phyloP scores from a whole-genome alignment of 2,113 vertebrate species.

The Anoura caudifer region DNA sequence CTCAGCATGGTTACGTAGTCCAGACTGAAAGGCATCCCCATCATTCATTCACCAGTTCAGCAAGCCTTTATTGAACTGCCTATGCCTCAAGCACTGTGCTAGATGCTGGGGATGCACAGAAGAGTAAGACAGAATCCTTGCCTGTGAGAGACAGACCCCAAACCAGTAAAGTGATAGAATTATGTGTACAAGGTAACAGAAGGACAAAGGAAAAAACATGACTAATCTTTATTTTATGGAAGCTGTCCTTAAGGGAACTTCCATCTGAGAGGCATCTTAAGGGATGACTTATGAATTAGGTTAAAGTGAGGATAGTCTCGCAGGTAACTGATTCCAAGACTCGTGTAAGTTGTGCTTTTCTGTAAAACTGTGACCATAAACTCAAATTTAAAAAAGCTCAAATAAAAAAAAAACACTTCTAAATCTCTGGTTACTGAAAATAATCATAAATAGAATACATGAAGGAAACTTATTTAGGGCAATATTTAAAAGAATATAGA shows the following conservation, averaged over 20 bases:
- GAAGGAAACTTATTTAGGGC: not conserved
- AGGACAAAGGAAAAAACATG: not conserved
- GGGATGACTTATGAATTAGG: not conserved
- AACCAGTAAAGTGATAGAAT: not conserved
- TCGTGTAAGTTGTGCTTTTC: not conserved
- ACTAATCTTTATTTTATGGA: not conserved
- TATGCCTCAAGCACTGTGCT: not conserved
- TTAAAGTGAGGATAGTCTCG: not conserved
- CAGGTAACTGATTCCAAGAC: not conserved
- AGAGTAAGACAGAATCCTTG: not conserved
- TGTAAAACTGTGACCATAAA: not conserved
- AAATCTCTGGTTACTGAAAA: not conserved
- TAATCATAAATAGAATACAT: not conserved
- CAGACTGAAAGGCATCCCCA: not conserved
- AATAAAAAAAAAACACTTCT: not conserved
- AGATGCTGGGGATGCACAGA: not conserved
- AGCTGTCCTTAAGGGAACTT: not conserved
- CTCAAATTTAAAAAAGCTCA: not conserved
- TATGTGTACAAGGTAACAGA: not conserved
- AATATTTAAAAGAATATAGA: conserved; percentile 9
- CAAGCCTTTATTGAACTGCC: not conserved
- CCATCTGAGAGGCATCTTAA: not conserved
- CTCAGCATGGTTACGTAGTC: too few relatives aligned
- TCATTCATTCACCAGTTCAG: not conserved
- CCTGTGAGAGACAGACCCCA: not conserved